Evolutionary conservation across 2,888 invertebrate species (phyloP).

Genomic region (Drosophila prolongata): DNA sequence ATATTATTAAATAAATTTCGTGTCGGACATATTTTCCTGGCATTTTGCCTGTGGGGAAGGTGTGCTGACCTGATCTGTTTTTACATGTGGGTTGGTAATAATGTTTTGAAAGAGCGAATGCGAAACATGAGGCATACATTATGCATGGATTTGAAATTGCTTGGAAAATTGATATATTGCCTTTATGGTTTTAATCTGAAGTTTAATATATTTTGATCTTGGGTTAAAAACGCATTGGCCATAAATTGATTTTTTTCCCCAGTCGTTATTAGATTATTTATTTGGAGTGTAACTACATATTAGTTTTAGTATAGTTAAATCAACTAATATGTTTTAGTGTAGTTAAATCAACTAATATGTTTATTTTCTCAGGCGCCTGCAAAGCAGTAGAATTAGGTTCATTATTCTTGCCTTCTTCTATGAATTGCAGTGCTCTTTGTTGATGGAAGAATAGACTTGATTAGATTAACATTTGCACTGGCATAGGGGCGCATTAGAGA

Average conservation of each 20-base stretch:
- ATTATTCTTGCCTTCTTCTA: neutral
- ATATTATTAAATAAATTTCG: constrained; percentile 78
- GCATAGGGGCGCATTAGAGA: constrained; percentile 55
- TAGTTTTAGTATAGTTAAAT: no score
- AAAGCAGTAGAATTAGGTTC: no score
- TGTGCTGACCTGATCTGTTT: constrained; percentile 24
- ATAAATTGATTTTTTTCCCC: neutral
- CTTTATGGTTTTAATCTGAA: constrained; percentile 12
- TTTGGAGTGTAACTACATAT: no score
- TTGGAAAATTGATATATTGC: constrained; percentile 15
- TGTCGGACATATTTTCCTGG: constrained; percentile 60
- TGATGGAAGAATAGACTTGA: constrained; percentile 42
- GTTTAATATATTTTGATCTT: constrained; percentile 19
- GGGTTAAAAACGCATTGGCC: constrained; percentile 1
- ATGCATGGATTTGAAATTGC: constrained; percentile 23
- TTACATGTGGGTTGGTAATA: constrained; percentile 28
- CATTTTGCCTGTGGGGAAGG: constrained; percentile 24
- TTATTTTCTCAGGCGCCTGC: no score
- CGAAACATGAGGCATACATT: constrained; percentile 36
- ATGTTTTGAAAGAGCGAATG: constrained; percentile 30
- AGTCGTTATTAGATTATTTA: no score
- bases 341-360: no score
- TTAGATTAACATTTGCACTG: constrained; percentile 69
- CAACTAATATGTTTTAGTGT: no score
- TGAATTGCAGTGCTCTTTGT: neutral